These are phyloP conservation scores for Linnaemya tessellans DNA, from an alignment of 2,888 invertebrate species.

Conservation along the genomic window DNA sequence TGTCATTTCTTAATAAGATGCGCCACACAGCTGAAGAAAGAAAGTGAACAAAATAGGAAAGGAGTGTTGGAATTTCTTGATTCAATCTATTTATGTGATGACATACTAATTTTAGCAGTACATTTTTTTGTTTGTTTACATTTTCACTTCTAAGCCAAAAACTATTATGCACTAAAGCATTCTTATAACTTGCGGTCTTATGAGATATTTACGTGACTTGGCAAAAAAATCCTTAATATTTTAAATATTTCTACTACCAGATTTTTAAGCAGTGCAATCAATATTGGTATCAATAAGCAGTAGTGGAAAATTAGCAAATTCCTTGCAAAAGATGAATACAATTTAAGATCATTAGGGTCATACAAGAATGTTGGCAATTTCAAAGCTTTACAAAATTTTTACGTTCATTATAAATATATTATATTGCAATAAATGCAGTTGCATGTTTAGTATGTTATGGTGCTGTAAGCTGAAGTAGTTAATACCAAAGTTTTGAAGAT, in stretches of 20 bases:
- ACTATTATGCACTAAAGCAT: constrained; percentile 44
- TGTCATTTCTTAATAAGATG: not conserved
- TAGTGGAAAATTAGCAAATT: constrained; percentile 17
- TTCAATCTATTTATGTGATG: constrained; percentile 50
- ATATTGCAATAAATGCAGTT: no score
- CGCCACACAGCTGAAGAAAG: not conserved
- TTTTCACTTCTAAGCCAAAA: not conserved
- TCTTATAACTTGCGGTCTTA: constrained; percentile 42
- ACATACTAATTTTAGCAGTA: constrained; percentile 55
- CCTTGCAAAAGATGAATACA: not conserved
- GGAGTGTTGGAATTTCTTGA: constrained; percentile 33
- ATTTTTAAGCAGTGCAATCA: not conserved
- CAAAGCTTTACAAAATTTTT: no score
- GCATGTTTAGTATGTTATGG: no score
- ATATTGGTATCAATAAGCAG: not conserved
- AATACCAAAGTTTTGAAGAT: no score
- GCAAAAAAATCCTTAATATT: not conserved
- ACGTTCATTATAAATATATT: no score
- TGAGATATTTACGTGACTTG: constrained; percentile 64
- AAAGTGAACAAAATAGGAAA: not conserved
- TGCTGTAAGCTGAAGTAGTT: no score
- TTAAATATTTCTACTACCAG: constrained; percentile 8
- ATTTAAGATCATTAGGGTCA: not conserved
- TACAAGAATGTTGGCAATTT: no score
- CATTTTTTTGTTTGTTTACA: not conserved